phyloP scores from a whole-genome alignment of 1,140 invertebrate genomes.

The Antheraea mylitta region DNA sequence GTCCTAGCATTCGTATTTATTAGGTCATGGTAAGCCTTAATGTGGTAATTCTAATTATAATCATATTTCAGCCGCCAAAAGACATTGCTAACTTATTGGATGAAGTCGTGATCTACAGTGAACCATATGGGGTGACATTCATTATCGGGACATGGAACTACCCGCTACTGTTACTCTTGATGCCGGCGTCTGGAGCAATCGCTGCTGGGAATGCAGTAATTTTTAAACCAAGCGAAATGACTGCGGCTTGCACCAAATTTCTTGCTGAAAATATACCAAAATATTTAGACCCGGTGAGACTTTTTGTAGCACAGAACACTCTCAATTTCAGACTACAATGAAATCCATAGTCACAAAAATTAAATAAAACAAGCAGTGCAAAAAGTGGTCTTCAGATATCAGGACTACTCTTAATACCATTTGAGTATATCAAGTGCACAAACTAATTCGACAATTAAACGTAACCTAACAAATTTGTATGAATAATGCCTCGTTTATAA shows the following conservation, averaged over 20 bases:
- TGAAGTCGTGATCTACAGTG: background rate
- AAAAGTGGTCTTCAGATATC: too few relatives aligned
- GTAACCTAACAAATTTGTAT: too few relatives aligned
- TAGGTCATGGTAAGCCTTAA: too few relatives aligned
- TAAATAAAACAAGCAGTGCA: too few relatives aligned
- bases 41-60: background rate
- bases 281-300: constrained; percentile 7
- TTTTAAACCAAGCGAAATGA: constrained; percentile 7
- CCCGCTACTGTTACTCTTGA: background rate
- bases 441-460: too few relatives aligned
- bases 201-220: constrained; percentile 9
- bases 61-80: background rate
- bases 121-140: constrained; percentile 1
- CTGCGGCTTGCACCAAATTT: background rate
- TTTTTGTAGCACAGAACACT: too few relatives aligned
- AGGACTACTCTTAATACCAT: too few relatives aligned
- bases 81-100: background rate
- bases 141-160: constrained; percentile 9
- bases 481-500: too few relatives aligned
- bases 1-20: too few relatives aligned
- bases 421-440: too few relatives aligned
- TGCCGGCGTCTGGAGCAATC: constrained; percentile 4
- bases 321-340: too few relatives aligned
- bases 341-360: too few relatives aligned
- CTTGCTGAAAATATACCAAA: constrained; percentile 10